phyloP scores from a whole-genome alignment of 2,113 vertebrate genomes.

The Athene cunicularia region DNA sequence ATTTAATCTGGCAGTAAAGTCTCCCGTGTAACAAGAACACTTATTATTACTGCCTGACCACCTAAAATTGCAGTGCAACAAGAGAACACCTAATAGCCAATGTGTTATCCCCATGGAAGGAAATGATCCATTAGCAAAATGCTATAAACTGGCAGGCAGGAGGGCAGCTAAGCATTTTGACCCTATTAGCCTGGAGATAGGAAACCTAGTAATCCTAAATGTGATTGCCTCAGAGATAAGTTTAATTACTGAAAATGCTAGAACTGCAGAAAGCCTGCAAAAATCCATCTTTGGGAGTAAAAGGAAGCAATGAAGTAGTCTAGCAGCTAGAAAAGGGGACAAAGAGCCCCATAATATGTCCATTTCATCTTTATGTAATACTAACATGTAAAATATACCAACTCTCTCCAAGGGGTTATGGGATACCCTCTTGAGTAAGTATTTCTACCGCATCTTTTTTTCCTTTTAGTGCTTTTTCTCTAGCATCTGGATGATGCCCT shows the following conservation, averaged over 20 bases:
- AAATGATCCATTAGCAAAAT: slow-evolving; percentile 63
- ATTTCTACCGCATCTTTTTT: neutral
- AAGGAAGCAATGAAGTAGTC: neutral
- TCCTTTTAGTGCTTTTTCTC: neutral
- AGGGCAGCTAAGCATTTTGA: slow-evolving; percentile 59
- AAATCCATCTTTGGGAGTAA: neutral
- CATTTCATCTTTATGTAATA: neutral
- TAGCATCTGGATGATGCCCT: neutral
- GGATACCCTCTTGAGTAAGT: neutral
- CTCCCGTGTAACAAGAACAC: neutral
- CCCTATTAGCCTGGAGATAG: slow-evolving; percentile 45
- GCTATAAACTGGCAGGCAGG: slow-evolving; percentile 54
- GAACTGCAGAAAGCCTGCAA: slow-evolving; percentile 22
- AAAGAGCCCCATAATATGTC: neutral
- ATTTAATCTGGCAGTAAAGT: slow-evolving; percentile 25
- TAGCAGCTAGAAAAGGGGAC: neutral
- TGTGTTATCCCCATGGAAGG: slow-evolving; percentile 12
- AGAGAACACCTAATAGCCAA: slow-evolving; percentile 34
- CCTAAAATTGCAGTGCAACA: slow-evolving; percentile 35
- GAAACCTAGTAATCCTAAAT: slow-evolving; percentile 57
- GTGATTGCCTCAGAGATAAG: slow-evolving; percentile 51
- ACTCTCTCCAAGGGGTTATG: neutral
- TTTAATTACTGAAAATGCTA: slow-evolving; percentile 61
- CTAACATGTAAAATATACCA: neutral
- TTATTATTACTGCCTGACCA: slow-evolving; percentile 22